Percentiles rank a stretch among this genome's conserved stretches.
These are phyloP conservation scores for Peromyscus leucopus DNA, from an alignment of 2,113 vertebrate species.

Conservation along the genomic window DNA sequence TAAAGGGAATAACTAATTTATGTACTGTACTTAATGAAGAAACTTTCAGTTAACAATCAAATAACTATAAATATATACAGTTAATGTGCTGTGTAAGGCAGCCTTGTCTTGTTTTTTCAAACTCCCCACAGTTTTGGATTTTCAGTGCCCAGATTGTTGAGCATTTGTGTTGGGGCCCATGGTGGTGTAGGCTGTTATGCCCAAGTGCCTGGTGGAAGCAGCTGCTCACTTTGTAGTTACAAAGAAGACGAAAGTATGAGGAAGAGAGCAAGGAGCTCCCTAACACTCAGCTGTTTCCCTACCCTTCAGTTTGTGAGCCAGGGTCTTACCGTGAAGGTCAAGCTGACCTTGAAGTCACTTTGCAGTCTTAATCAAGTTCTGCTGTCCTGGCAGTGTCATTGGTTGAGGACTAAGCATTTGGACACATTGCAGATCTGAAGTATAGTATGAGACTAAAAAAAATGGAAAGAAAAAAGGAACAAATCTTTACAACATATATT, in stretches of 20 bases:
- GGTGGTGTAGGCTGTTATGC: neutral
- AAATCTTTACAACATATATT: neutral
- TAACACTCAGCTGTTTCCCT: fast-evolving
- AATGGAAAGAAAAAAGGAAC: too few species aligned
- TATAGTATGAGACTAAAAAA: neutral
- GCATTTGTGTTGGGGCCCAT: too few species aligned
- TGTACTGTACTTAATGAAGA: neutral
- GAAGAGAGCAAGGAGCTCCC: neutral
- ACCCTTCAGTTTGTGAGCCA: neutral
- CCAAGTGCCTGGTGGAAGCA: too few species aligned
- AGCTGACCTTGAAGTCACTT: neutral
- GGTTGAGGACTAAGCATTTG: neutral
- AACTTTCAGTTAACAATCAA: neutral
- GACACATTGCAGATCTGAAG: neutral
- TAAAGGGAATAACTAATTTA: neutral
- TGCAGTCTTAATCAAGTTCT: neutral
- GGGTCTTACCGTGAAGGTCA: neutral
- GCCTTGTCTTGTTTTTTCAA: neutral
- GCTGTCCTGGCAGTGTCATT: neutral
- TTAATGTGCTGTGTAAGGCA: neutral
- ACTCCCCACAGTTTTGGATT: neutral
- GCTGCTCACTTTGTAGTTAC: neutral
- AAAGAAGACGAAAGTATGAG: neutral
- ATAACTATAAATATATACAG: neutral
- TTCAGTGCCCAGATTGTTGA: fast-evolving